These are phyloP conservation scores for Marmota flaviventris DNA, from an alignment of 2,113 vertebrate genomes.

Conservation along the genomic window DNA sequence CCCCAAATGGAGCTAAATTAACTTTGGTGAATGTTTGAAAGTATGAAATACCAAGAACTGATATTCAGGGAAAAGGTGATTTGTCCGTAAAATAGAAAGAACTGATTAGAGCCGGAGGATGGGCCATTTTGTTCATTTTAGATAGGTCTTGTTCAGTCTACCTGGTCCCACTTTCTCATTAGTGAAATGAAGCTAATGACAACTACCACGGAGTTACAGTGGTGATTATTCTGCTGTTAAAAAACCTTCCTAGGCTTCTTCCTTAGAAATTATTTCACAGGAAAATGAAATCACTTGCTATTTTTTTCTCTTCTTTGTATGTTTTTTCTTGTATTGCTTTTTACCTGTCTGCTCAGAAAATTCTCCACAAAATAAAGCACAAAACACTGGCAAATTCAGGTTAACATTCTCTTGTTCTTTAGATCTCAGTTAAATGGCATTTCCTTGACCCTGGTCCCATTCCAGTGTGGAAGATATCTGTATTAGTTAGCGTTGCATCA, in stretches of 20 bases:
- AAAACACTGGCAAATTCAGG: background rate
- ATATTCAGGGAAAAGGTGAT: conserved; percentile 27
- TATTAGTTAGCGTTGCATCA: background rate
- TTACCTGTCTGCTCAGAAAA: conserved; percentile 4
- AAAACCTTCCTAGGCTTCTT: background rate
- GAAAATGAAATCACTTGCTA: background rate
- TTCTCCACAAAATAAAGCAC: conserved; percentile 8
- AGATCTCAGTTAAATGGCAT: background rate
- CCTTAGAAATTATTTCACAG: conserved; percentile 26
- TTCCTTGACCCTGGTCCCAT: background rate
- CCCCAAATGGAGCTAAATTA: conserved; percentile 27
- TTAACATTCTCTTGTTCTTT: conserved; percentile 14
- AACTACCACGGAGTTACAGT: background rate
- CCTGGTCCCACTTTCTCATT: conserved; percentile 5
- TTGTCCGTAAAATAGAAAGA: conserved; percentile 46
- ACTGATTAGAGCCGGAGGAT: background rate
- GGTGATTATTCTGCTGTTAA: background rate
- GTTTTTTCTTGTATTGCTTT: background rate
- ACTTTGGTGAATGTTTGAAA: conserved; percentile 23
- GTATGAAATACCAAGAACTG: background rate
- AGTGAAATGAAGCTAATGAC: conserved; percentile 16
- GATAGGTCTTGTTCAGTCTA: background rate
- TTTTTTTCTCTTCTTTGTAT: conserved; percentile 21
- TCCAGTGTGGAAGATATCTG: background rate
- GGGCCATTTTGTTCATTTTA: background rate